These are phyloP conservation scores for Cottoperca gobio DNA, from an alignment of 2,797 vertebrate genomes.

Conservation along the genomic window DNA sequence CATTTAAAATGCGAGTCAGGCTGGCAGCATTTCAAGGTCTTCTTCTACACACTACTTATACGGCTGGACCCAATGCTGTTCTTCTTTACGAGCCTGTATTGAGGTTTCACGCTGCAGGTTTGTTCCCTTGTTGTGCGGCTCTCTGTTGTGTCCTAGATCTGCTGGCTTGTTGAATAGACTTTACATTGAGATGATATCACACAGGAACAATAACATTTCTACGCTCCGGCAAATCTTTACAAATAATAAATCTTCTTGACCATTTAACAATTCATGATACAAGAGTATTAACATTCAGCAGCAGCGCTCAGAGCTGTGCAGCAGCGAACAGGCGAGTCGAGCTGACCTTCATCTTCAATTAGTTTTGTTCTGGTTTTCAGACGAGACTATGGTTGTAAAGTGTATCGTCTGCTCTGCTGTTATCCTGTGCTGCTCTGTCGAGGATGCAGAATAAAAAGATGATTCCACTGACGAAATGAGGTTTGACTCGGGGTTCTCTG, in stretches of 20 bases:
- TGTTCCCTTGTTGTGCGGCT: too few species aligned
- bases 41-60: neutral
- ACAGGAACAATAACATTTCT: neutral
- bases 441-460: neutral
- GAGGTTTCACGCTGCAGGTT: too few species aligned
- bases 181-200: neutral
- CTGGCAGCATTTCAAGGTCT: neutral
- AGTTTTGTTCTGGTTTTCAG: slow-evolving; percentile 10
- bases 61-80: too few species aligned
- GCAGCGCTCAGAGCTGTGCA: neutral
- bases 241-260: slow-evolving; percentile 8
- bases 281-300: slow-evolving; percentile 11
- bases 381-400: neutral
- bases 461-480: slow-evolving; percentile 6
- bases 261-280: slow-evolving; percentile 8
- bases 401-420: too few species aligned
- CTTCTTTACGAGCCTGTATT: too few species aligned
- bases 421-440: neutral
- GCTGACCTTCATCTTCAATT: slow-evolving; percentile 19
- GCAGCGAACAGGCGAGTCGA: neutral
- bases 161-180: neutral
- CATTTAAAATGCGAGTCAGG: neutral
- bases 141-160: too few species aligned
- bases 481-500: neutral
- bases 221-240: neutral